A percentile compares a stretch with the other conserved stretches of the same genome.
These are phyloP conservation scores for Rotaria socialis DNA, from an alignment of 2,888 invertebrate genomes.

Conservation along the genomic window DNA sequence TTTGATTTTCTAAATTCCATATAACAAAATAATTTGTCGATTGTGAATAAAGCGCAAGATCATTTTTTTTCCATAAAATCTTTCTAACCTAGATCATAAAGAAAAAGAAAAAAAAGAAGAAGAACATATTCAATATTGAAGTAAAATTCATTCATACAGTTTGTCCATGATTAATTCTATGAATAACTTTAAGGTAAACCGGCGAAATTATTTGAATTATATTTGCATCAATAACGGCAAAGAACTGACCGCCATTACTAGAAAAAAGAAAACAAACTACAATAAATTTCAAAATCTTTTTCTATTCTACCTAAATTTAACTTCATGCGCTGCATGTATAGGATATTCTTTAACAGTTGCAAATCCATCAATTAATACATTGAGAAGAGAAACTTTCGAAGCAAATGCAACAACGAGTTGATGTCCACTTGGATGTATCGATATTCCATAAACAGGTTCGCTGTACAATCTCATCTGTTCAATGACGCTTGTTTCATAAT, in stretches of 20 bases:
- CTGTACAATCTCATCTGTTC: not conserved
- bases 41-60: not conserved
- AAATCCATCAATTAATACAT: constrained; percentile 29
- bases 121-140: not conserved
- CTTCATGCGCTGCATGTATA: not conserved
- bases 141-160: not conserved
- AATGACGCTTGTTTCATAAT: not conserved
- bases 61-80: not conserved
- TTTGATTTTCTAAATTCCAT: constrained; percentile 25
- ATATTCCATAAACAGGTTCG: not conserved
- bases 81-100: not conserved
- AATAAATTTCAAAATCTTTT: not conserved
- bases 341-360: not conserved
- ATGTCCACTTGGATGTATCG: not conserved
- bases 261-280: not conserved
- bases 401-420: constrained; percentile 20
- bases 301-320: not conserved
- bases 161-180: constrained; percentile 24
- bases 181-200: not conserved
- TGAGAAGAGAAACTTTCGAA: constrained; percentile 1
- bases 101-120: not conserved
- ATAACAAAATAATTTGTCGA: not conserved
- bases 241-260: not conserved
- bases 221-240: not conserved
- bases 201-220: constrained; percentile 26